Conservation (phyloP, 2,113 vertebrate genomes). For the Pterocles orientalis region DNA sequence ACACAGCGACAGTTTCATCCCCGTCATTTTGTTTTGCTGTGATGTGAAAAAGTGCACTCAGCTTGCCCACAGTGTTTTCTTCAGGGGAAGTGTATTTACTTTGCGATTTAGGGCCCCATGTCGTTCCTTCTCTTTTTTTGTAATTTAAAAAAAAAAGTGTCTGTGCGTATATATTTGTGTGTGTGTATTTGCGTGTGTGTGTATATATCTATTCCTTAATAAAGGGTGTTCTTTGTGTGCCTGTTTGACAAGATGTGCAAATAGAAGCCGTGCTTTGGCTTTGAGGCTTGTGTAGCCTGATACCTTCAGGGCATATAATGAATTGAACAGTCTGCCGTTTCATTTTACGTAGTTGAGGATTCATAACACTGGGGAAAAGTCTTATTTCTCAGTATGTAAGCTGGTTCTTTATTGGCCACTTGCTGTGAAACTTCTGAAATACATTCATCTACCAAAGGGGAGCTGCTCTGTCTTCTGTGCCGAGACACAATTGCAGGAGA, state of each 20-base stretch:
- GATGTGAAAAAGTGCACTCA: not conserved
- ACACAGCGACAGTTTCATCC: not conserved
- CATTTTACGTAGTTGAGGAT: not conserved
- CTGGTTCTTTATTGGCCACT: not conserved
- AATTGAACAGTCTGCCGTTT: not conserved
- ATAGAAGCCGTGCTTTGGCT: not conserved
- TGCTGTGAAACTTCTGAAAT: constrained; percentile 22
- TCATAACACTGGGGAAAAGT: not conserved
- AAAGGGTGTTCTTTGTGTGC: not conserved
- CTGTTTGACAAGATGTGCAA: not conserved
- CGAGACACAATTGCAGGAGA: not conserved
- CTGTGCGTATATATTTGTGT: not conserved
- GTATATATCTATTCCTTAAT: not conserved
- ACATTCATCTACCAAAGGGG: not conserved
- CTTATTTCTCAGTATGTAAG: not conserved
- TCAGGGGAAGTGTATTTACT: not conserved
- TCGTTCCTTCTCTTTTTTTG: not conserved
- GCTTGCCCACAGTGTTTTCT: not conserved
- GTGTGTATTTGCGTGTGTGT: not conserved
- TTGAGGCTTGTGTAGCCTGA: not conserved
- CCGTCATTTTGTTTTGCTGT: not conserved
- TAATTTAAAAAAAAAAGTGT: not conserved
- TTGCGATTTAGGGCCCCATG: not conserved
- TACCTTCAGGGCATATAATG: not conserved
- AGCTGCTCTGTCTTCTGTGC: not conserved